Evolutionary conservation across 2,888 invertebrate genomes (phyloP), one percentile per base, ranked within the genome.

Genomic region (Isoperla grammatica): DNA sequence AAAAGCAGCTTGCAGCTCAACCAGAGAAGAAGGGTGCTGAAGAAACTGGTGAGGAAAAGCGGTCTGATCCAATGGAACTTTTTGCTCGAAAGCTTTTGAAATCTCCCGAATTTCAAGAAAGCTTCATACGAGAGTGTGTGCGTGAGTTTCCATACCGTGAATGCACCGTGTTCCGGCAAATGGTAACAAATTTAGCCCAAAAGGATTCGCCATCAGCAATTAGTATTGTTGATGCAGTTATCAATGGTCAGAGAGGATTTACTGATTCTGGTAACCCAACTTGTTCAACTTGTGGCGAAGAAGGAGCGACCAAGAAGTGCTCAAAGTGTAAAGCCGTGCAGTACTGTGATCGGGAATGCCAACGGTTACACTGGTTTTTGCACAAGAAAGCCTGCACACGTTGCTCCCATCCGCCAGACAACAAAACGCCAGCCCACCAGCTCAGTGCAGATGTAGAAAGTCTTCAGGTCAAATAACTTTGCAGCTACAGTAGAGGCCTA

Each of bases 291-390:
- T 96, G 95, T 70, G 90, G 90, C 0, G 90, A 93, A 69, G 90
- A 92, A 68, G 87, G 89, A 67, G 92, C 95, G 0, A 83, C 86
- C 6, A 96, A 95, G 72, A 92, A 95, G 73, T 99, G 98, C 75
- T 88, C 95, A 9, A 91, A 91, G 72, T 99, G 98, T 75, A 95
- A 93, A 79, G 82, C 83, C 60, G 93, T 93, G 56, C 87, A 90
- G 72, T 99, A 99, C 73, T 99, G 98, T 76, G 90, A 94, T 74
- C 81, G 90, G 62, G 88, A 90, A 70, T 99, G 99, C 73, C 98
- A 99, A 74, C 85, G 93, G 65, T 77, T 96, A 49, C 96, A 93
- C 72, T 93, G 93, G 93, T 90, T 89, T 70, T 84, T 90, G 69
- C 93, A 94, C 73, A 93, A 93, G 75, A 92, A 91, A 70, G 86